Evolutionary conservation across 1,140 invertebrate genomes (phyloP), one percentile per base, ranked within the genome.

Genomic region (Alviniconcha marisindica): DNA sequence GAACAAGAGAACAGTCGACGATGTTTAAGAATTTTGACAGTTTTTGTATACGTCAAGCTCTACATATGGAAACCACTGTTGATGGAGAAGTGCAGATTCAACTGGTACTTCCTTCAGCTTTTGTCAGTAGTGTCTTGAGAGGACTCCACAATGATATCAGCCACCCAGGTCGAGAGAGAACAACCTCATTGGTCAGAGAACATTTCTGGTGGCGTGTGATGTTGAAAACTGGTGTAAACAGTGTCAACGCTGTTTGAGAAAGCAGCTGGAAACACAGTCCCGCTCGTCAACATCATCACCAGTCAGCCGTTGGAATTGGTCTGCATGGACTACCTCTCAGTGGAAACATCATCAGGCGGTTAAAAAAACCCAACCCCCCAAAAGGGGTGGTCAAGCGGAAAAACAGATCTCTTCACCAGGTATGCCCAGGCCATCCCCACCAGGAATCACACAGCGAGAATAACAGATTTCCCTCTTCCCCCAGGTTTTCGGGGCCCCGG

Each of bases 391-490:
- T n/a, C 84, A 86, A 93, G 7, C 71, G 91, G 91, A 0, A 82
- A 92, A 38, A 88, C 89, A 66, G 92, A 93, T 81, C 76, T 87
- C 83, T 94, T 94, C 83, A 93, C 89, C 7, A 93, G 91, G 79
- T 94, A 86, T 87, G 85, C 89, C 4, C 90, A 92, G 81, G 90
- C 89, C 12, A 88, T 91, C 38, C 86, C 92, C 10, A 89, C 93
- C 10, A 90, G 88, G 28, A 91, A 94, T 84, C 90, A 93, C n/a
- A n/a, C n/a, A n/a, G n/a, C n/a, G n/a, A n/a, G n/a, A n/a, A n/a
- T n/a, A n/a, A n/a, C n/a, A n/a, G n/a, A n/a, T n/a, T n/a, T n/a
- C n/a, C n/a, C n/a, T n/a, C n/a, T n/a, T n/a, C n/a, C n/a, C n/a
- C n/a, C n/a, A n/a, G n/a, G n/a, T n/a, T n/a, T n/a, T n/a, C n/a